Base-by-base conservation (phyloP, 2,113 vertebrate genomes). In the Mystacornis crossleyi region DNA sequence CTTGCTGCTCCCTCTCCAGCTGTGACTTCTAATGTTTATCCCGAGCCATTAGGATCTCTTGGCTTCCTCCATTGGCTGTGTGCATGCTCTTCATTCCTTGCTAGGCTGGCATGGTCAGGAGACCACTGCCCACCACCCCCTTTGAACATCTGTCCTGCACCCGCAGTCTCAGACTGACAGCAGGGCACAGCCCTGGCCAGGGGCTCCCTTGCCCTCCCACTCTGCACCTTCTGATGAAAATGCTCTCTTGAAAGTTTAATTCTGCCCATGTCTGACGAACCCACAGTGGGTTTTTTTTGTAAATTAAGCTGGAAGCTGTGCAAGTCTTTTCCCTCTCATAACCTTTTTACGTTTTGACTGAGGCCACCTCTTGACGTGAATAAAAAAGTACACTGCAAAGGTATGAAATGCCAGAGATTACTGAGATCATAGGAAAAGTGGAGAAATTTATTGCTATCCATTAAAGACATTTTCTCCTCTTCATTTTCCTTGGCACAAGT, bases 381-480 rank as follows among this genome's bases (percentile, higher is more conserved):
- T 94, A 82, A 96, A 92, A 85, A 96, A 91, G 65, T 81, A 80
- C 75, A 93, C 81, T 96, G 80, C 93, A 89, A 97, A 90, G 84
- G 57, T 79, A 88, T 20, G 69, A 78, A 91, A 72, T 95, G 72
- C 26, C 81, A 75, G 79, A 92, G 95, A 97, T 95, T 93, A 92
- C 83, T 73, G 90, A 96, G 88, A 94, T 93, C 73, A 60, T 55
- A 92, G 81, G 60, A 97, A 40, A 95, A 93, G 36, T 73, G 71
- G 43, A 81, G 60, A 94, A 95, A 96, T 89, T 93, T 89, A 87
- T 75, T 87, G 94, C 81, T 62, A 57, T 85, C 80, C 50, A 70
- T 93, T 87, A 95, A 93, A 94, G 36, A 20, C 33, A 60, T 91
- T 96, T 97, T 82, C 36, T 66, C 28, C n/a, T 89, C 67, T 90